Conservation (phyloP, 2,797 vertebrate species). For the Chromobotia macracanthus region DNA sequence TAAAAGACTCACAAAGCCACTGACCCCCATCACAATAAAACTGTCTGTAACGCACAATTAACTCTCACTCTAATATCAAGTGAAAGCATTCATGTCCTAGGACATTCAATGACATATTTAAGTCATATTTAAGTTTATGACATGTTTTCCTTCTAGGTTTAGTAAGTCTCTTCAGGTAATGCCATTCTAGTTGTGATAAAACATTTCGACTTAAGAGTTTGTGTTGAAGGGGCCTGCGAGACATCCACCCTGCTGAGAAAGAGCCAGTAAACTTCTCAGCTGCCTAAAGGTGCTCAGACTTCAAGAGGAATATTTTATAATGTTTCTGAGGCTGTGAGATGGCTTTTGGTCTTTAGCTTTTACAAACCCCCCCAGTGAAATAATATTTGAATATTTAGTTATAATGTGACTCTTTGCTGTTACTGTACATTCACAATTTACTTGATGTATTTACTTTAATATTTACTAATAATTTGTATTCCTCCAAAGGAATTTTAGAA, state of each 20-base stretch:
- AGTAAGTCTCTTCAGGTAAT: too few relatives aligned
- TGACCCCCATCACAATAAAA: constrained; percentile 64
- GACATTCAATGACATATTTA: too few relatives aligned
- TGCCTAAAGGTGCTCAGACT: too few relatives aligned
- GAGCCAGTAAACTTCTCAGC: too few relatives aligned
- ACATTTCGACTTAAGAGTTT: background rate
- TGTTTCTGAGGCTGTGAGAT: background rate
- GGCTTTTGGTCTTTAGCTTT: too few relatives aligned
- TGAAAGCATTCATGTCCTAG: too few relatives aligned
- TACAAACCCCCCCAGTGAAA: too few relatives aligned
- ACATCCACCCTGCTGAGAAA: background rate
- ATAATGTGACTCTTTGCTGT: background rate
- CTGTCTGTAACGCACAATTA: constrained; percentile 61
- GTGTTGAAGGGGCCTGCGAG: background rate
- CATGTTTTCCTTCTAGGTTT: too few relatives aligned
- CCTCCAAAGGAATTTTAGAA: background rate
- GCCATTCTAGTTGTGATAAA: too few relatives aligned
- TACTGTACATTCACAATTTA: background rate
- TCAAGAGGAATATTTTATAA: background rate
- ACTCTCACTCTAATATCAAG: too few relatives aligned
- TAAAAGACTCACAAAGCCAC: constrained; percentile 55
- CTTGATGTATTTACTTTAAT: background rate
- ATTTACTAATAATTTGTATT: background rate
- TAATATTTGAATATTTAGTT: background rate
- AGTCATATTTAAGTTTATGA: too few relatives aligned